phyloP scores from a whole-genome alignment of 2,797 vertebrate species.

The Numenius phaeopus region DNA sequence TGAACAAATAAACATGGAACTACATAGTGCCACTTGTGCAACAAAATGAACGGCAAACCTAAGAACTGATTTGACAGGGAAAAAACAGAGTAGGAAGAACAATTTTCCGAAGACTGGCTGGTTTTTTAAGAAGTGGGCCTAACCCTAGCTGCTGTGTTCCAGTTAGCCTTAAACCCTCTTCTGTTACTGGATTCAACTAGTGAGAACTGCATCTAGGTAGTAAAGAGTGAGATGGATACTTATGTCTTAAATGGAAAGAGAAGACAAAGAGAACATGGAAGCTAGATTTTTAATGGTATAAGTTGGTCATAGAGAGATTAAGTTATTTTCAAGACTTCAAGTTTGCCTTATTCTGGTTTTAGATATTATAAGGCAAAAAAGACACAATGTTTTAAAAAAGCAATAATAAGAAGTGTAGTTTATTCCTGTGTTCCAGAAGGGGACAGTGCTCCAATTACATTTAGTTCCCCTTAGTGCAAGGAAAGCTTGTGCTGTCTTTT shows the following conservation, averaged over 20 bases:
- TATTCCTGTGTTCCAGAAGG: background rate
- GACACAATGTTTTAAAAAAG: background rate
- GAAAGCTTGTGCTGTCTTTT: background rate
- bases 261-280: background rate
- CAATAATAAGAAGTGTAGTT: background rate
- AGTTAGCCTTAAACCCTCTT: background rate
- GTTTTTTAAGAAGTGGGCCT: background rate
- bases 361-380: background rate
- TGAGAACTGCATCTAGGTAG: background rate
- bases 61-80: background rate
- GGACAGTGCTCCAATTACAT: background rate
- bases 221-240: background rate
- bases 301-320: background rate
- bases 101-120: background rate
- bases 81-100: accelerated
- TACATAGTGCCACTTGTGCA: background rate
- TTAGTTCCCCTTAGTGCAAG: background rate
- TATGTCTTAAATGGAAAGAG: background rate
- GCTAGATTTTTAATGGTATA: background rate
- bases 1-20: background rate
- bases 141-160: background rate
- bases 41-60: background rate
- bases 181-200: background rate
- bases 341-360: background rate
- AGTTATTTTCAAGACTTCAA: background rate